Base-by-base conservation (phyloP, 1,140 invertebrate genomes). In the Phortica variegata region DNA sequence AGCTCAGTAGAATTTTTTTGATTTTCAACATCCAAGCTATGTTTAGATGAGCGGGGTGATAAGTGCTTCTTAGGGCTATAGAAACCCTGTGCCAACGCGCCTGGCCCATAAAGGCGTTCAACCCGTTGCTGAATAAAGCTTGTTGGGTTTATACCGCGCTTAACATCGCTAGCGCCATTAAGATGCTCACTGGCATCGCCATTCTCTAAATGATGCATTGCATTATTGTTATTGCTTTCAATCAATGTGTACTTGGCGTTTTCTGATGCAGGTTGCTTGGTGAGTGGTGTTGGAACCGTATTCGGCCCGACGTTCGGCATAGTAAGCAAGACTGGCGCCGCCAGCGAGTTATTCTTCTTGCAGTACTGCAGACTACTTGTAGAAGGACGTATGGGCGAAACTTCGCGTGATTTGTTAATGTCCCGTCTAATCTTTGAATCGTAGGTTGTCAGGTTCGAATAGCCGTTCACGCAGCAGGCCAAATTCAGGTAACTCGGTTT, bases 101-200 rank as follows among this genome's bases (percentile, higher is more conserved):
- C 88, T 1, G 89, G 88, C 0, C 91, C 91, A 73, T 93, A 94
- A 0, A 94, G 74, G 47, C 90, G 80, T 65, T 94, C 91, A 1
- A 94, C 90, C 29, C 90, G 81, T 68, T 93, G 89, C 69, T 93
- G 87, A 21, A 95, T 91, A 54, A 93, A 90, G 23, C 90, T 93
- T 26, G 47, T 39, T 59, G 17, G 60, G 47, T n/a, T n/a, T n/a
- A n/a, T n/a, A 29, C 46, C 43, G 18, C 31, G 31, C 3, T 26
- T 46, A 5, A 23, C 43, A 1, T 23, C 41, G 8, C 37, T 37
- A 15, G 26, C 3, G 16, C 38, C 29, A 16, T 31, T 29, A 2
- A 45, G 43, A 19, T 52, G 45, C 20, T 26, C 32, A 8, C 39
- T 43, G 23, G 33, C 51, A 46, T 60, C 50, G 2, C 61, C 54